Evolutionary conservation across 2,797 vertebrate genomes (phyloP), one percentile per base, ranked within the genome.

Genomic region (Poeciliopsis infans): DNA sequence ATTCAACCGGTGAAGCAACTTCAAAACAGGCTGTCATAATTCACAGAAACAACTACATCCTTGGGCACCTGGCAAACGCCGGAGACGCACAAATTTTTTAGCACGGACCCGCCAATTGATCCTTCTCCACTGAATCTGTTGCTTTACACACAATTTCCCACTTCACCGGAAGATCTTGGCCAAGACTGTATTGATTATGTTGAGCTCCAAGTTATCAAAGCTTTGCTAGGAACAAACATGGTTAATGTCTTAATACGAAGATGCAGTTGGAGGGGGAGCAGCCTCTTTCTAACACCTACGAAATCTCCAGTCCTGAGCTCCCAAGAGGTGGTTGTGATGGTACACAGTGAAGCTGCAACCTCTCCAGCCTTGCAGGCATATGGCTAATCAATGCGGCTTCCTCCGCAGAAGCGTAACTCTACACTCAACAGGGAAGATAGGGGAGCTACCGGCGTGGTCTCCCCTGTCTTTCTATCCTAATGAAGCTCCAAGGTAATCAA

Each of bases 401-500:
- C 91, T 91, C 91, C 85, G 88, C 85, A 81, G 76, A 85, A 82
- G 76, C 28, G 94, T 89, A 95, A 95, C 92, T 80, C 79, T 88
- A 93, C 79, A 91, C 90, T 82, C 55, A 12, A 81, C 43, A 75
- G 86, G 84, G 80, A 91, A 89, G 85, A 88, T 70, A 83, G 85
- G 74, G 86, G 86, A 89, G 91, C 89, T 87, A 84, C 85, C 80
- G 77, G 75, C 31, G 4, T 11, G 84, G 86, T 80, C 86, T 90
- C 86, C 86, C 83, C 86, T 59, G 80, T 87, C 89, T 90, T 88
- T 83, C 85, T 46, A 46, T 79, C 79, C 86, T 92, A 89, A 94
- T 95, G 87, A 94, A 94, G 88, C 91, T 92, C 83, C 80, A 79
- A 79, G 90, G 84, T 94, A 93, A 93, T 93, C 91, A 85, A 90